A percentile compares a stretch with the other conserved stretches of the same genome.
Evolutionary conservation across 2,888 invertebrate genomes (phyloP).

Genomic region (Lagria hirta): DNA sequence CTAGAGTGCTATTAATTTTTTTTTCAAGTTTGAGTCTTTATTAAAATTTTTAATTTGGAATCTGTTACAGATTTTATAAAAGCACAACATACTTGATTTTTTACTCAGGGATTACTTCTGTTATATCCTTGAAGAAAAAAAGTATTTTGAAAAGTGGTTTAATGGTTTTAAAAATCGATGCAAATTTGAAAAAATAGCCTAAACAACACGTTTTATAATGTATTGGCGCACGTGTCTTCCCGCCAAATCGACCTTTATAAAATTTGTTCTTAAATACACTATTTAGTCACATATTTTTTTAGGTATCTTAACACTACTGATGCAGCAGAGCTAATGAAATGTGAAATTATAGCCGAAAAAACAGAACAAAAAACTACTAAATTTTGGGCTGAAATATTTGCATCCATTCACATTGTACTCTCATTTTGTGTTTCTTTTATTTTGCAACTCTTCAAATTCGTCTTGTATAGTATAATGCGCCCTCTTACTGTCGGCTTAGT

Average conservation of each 20-base stretch:
- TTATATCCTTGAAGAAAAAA: no score
- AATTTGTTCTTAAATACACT: neutral
- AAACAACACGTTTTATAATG: no score
- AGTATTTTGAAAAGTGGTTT: no score
- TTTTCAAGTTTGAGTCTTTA: no score
- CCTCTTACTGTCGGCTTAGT: constrained; percentile 63
- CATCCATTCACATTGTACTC: constrained; percentile 61
- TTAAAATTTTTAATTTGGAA: no score
- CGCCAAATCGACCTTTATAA: neutral
- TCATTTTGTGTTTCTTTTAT: constrained; percentile 64
- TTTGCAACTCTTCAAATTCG: constrained; percentile 60
- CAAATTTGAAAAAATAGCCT: no score
- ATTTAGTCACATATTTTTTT: constrained; percentile 26
- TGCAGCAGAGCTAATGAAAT: constrained; percentile 59
- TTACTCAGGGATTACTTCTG: no score
- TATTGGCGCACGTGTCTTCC: no score
- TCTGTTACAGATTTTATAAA: no score
- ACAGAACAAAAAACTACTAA: constrained; percentile 61
- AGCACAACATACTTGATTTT: no score
- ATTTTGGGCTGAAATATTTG: constrained; percentile 71
- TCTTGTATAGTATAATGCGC: constrained; percentile 61
- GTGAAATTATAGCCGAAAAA: constrained; percentile 61
- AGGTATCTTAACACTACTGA: constrained; percentile 66
- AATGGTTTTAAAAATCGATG: no score
- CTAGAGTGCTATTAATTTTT: no score